These are phyloP conservation scores for Junco hyemalis DNA, from an alignment of 2,113 vertebrate genomes.

Conservation along the genomic window DNA sequence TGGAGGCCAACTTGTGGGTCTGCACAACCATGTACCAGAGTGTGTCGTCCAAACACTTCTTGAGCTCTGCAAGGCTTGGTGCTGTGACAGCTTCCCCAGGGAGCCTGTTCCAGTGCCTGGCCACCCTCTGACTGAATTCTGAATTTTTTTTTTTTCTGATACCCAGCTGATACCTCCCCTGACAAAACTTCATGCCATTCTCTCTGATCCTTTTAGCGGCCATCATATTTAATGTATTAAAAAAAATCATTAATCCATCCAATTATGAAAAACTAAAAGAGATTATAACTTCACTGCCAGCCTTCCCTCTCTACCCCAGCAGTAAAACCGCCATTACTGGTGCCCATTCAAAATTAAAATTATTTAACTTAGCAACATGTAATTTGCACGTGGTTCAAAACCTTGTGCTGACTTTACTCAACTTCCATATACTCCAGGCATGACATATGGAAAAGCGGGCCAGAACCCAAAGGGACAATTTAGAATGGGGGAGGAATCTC, in stretches of 20 bases:
- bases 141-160: neutral
- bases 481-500: neutral
- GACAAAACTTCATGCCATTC: neutral
- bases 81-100: fast-evolving
- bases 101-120: neutral
- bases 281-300: neutral
- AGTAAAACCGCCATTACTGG: neutral
- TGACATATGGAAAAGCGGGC: neutral
- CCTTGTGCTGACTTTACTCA: neutral
- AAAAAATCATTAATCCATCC: neutral
- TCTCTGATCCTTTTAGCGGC: neutral
- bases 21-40: neutral
- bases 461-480: neutral
- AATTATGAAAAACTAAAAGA: neutral
- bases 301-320: neutral
- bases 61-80: neutral
- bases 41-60: neutral
- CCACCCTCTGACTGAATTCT: too few species aligned
- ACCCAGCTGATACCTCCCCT: neutral
- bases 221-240: neutral
- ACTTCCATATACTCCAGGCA: neutral
- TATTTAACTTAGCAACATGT: neutral
- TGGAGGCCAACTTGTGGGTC: neutral
- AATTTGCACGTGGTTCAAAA: neutral
- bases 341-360: neutral